Conservation (phyloP, 2,113 vertebrate genomes). For the Siniperca chuatsi region DNA sequence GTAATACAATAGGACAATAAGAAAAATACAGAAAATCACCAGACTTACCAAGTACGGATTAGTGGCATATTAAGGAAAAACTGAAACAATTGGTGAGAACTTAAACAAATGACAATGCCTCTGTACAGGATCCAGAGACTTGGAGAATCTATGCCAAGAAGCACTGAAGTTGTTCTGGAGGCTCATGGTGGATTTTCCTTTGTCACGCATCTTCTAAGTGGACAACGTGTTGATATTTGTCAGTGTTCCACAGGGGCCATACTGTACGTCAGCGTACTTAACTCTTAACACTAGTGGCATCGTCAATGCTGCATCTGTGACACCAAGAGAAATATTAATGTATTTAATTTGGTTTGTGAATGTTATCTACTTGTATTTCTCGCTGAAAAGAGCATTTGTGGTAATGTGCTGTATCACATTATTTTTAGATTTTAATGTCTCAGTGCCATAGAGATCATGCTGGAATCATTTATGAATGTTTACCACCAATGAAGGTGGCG, state of each 20-base stretch:
- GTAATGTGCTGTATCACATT: conserved; percentile 9
- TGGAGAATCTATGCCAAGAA: background rate
- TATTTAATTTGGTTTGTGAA: conserved; percentile 40
- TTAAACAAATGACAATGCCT: background rate
- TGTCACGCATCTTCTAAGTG: background rate
- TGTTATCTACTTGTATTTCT: conserved; percentile 33
- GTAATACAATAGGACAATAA: background rate
- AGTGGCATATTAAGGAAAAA: background rate
- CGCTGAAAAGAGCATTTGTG: conserved; percentile 32
- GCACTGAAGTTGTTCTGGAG: background rate
- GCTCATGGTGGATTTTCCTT: background rate
- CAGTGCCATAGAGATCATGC: conserved; percentile 64
- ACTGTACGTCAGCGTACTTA: background rate
- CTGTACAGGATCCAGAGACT: background rate
- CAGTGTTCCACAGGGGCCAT: background rate
- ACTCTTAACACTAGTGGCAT: conserved; percentile 25
- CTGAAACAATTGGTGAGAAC: background rate
- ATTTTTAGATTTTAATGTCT: conserved; percentile 33
- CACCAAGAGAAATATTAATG: conserved; percentile 4
- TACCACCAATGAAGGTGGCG: conserved; percentile 1
- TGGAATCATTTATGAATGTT: conserved; percentile 66
- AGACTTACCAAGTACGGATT: background rate
- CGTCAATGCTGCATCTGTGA: conserved; percentile 30
- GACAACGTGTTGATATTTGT: background rate
- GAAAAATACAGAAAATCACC: background rate